Evolutionary conservation across 2,113 vertebrate species (phyloP).

Genomic region (Lasiurus cinereus): DNA sequence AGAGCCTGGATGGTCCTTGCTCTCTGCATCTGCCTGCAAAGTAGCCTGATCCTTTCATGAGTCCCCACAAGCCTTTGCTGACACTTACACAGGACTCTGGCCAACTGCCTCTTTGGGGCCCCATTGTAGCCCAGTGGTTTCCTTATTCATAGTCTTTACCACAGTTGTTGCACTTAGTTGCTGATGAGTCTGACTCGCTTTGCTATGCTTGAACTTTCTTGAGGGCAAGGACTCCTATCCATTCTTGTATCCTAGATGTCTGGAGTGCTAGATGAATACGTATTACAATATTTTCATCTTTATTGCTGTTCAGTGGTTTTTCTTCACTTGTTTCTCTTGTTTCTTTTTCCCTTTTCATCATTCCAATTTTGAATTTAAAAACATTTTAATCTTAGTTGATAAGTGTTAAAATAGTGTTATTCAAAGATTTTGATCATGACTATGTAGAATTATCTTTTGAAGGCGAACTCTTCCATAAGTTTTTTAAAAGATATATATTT

Average conservation of each 20-base stretch:
- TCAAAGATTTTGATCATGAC: background rate
- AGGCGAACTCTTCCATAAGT: background rate
- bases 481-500: background rate
- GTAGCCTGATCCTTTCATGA: background rate
- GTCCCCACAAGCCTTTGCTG: background rate
- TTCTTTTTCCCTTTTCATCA: background rate
- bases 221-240: background rate
- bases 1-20: background rate
- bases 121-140: background rate
- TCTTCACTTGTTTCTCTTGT: background rate
- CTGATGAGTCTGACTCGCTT: background rate
- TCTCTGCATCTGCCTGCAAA: background rate
- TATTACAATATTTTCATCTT: background rate
- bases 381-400: conserved; percentile 19
- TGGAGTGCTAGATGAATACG: background rate
- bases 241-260: background rate
- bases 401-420: conserved; percentile 35
- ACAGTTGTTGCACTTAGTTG: background rate
- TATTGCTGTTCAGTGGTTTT: background rate
- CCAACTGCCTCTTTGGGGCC: background rate
- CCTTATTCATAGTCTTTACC: background rate
- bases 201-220: background rate
- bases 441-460: conserved; percentile 39
- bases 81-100: background rate
- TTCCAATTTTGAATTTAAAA: conserved; percentile 37